Evolutionary conservation across 2,888 invertebrate species (phyloP), one percentile per base, ranked within the genome.

Genomic region (Iphiclides podalirius): DNA sequence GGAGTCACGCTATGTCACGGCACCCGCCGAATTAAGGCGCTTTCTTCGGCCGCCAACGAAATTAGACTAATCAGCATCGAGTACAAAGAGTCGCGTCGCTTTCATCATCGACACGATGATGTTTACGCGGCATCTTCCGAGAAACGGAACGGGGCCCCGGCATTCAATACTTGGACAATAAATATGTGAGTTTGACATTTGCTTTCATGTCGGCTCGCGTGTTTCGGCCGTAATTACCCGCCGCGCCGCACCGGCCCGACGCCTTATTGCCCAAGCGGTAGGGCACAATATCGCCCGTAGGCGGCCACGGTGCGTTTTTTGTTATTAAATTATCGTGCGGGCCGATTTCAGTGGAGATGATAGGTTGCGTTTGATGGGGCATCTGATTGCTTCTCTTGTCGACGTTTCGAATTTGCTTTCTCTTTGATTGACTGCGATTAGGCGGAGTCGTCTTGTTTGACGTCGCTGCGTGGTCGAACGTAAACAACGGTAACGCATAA

Each of bases 141-240:
- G 87, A 88, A 87, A 64, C 79, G 74, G 31, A 31, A 12, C 31
- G 31, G 31, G n/a, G 72, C 73, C 72, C 75, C 80, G 75, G 72
- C 78, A 81, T 88, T 85, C 88, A 86, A 88, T 88, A 88, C 88
- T 86, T 82, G 86, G 88, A 88, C n/a, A 88, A 87, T 88, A 88
- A 86, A 88, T 88, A 85, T 85, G 86, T 85, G 83, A 84, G 84
- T 84, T 88, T 88, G 88, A 88, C 86, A 88, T 88, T 86, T 84
- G 87, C 88, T 88, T 88, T 88, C 86, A 88, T 87, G 87, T 84
- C 63, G 70, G 70, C 67, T 75, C 78, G 85, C 70, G 85, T 83
- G 88, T 82, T 81, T 73, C 71, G 77, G 67, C 72, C 72, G 79
- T 84, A 86, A 87, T 87, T 86, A 85, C 75, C 70, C 70, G 60